phyloP scores from a whole-genome alignment of 2,888 invertebrate genomes.

The Euplagia quadripunctaria region DNA sequence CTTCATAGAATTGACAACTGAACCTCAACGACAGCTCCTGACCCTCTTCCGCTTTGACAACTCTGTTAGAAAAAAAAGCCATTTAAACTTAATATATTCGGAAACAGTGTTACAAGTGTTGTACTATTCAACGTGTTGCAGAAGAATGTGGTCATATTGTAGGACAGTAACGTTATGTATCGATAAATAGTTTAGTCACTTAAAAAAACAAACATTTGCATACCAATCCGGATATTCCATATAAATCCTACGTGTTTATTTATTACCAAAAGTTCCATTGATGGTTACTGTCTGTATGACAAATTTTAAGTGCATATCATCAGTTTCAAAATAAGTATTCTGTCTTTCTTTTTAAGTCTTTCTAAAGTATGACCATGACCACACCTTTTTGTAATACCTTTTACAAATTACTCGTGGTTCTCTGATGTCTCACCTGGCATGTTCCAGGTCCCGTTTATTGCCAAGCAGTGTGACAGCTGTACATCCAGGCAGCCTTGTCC shows the following conservation, averaged over 20 bases:
- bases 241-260: too few relatives aligned
- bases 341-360: too few relatives aligned
- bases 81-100: too few relatives aligned
- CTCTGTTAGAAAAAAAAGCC: constrained; percentile 80
- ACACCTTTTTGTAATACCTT: not conserved
- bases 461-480: constrained; percentile 92
- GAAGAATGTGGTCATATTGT: too few relatives aligned
- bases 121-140: not conserved
- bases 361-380: not conserved
- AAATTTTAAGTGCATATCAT: too few relatives aligned
- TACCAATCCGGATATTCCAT: too few relatives aligned
- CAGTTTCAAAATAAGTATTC: too few relatives aligned
- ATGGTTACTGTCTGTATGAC: too few relatives aligned
- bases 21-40: constrained; percentile 92
- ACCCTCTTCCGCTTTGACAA: constrained; percentile 93
- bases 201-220: too few relatives aligned
- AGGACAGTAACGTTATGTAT: too few relatives aligned
- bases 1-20: constrained; percentile 95
- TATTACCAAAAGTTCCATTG: too few relatives aligned
- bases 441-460: constrained; percentile 93
- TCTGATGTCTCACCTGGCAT: constrained; percentile 88
- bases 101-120: not conserved
- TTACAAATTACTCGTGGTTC: not conserved
- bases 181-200: too few relatives aligned
- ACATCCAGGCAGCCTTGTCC: constrained; percentile 91